phyloP scores from a whole-genome alignment of 2,113 vertebrate species.

The Octodon degus region DNA sequence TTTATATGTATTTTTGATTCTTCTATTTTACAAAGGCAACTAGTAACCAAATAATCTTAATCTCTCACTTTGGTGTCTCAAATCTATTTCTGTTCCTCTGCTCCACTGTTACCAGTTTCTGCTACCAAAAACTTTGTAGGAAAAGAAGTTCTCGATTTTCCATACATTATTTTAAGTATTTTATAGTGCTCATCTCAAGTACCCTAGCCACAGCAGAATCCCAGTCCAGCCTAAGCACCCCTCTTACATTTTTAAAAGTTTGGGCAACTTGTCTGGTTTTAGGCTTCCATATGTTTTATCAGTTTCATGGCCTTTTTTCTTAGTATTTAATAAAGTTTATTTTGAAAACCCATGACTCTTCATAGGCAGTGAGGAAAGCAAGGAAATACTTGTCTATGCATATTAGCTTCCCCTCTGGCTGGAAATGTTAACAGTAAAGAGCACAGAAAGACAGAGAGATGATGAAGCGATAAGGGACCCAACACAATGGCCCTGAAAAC shows the following conservation, averaged over 20 bases:
- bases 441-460: not conserved
- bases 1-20: conserved; percentile 45
- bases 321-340: not conserved
- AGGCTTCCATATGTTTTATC: not conserved
- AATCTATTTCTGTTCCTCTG: not conserved
- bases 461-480: not conserved
- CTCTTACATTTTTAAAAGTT: not conserved
- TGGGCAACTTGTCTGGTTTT: too few species aligned
- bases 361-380: not conserved
- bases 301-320: not conserved
- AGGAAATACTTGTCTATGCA: not conserved
- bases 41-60: not conserved
- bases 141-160: not conserved
- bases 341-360: not conserved
- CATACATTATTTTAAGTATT: not conserved
- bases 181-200: not conserved
- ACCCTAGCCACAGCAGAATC: not conserved
- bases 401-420: not conserved
- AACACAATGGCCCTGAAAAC: not conserved
- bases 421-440: not conserved
- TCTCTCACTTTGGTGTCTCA: conserved; percentile 15
- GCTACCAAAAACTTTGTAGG: not conserved
- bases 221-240: not conserved
- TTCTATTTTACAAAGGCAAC: conserved; percentile 13
- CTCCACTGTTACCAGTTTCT: not conserved